Percentiles rank a stretch among this genome's conserved stretches.
phyloP scores from a whole-genome alignment of 2,888 invertebrate species.

The Sinotaia quadrata region DNA sequence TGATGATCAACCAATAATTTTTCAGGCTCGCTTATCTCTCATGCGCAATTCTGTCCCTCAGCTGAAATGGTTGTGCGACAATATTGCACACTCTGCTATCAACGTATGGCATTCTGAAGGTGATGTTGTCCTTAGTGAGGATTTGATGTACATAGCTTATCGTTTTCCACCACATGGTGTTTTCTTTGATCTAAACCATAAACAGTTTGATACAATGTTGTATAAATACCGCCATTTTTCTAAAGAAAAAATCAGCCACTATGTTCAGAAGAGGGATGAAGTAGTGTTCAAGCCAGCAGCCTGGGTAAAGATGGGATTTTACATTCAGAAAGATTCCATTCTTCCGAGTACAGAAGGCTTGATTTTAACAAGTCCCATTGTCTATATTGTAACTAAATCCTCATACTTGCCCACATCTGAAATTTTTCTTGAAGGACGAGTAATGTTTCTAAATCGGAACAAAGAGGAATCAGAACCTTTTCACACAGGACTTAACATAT shows the following conservation, averaged over 20 bases:
- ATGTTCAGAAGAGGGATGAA: constrained; percentile 53
- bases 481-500: constrained; percentile 58
- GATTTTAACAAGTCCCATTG: constrained; percentile 53
- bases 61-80: constrained; percentile 65
- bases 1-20: constrained; percentile 59
- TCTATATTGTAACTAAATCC: constrained; percentile 58
- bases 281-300: constrained; percentile 57
- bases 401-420: constrained; percentile 50
- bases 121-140: constrained; percentile 40
- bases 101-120: constrained; percentile 56
- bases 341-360: constrained; percentile 61
- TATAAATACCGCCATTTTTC: constrained; percentile 51
- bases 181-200: constrained; percentile 57
- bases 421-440: constrained; percentile 52
- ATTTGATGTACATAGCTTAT: constrained; percentile 60
- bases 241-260: constrained; percentile 46
- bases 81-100: constrained; percentile 52
- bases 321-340: constrained; percentile 58
- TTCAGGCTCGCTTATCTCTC: constrained; percentile 58
- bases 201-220: constrained; percentile 44
- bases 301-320: constrained; percentile 65
- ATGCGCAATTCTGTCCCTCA: constrained; percentile 63
- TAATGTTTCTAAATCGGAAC: constrained; percentile 56
- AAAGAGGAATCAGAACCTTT: constrained; percentile 45
- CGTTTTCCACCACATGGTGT: constrained; percentile 54